Conservation (phyloP, 92 coral and sea anemone species). For the Phenganax marumi region DNA sequence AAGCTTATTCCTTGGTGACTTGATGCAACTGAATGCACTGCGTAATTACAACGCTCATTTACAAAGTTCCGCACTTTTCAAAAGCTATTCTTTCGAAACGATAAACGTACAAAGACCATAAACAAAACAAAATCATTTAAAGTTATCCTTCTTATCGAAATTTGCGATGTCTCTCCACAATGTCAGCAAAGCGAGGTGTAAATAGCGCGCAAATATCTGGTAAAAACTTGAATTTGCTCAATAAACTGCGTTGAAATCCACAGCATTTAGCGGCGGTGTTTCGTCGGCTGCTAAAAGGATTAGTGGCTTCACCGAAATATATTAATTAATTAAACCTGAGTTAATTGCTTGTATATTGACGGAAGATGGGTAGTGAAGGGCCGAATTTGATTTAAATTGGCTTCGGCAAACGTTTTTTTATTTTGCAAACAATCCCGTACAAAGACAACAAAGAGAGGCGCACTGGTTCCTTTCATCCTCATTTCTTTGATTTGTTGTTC, state of each 20-base stretch:
- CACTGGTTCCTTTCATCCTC: neutral
- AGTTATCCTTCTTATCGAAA: neutral
- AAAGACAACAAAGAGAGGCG: neutral
- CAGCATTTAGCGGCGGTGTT: neutral
- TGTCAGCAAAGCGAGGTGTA: neutral
- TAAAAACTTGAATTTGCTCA: neutral
- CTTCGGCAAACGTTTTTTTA: slow-evolving; percentile 5
- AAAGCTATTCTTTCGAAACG: neutral
- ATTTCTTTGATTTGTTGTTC: neutral
- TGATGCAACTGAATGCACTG: neutral
- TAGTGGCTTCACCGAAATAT: slow-evolving; percentile 27
- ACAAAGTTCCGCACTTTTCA: slow-evolving; percentile 16
- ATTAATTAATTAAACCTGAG: slow-evolving; percentile 42
- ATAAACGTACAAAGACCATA: slow-evolving; percentile 2
- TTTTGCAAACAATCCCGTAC: neutral
- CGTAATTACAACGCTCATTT: neutral
- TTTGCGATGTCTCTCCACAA: too few species aligned
- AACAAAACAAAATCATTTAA: slow-evolving; percentile 2
- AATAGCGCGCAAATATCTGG: neutral
- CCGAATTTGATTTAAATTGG: neutral
- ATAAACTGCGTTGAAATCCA: neutral
- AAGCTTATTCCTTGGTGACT: too few species aligned
- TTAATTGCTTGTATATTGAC: slow-evolving; percentile 32
- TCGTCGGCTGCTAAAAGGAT: slow-evolving; percentile 37
- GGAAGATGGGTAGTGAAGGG: slow-evolving; percentile 6